A percentile compares a stretch with the other conserved stretches of the same genome.
phyloP scores from a whole-genome alignment of 2,113 vertebrate species.

The Salminus brasiliensis region DNA sequence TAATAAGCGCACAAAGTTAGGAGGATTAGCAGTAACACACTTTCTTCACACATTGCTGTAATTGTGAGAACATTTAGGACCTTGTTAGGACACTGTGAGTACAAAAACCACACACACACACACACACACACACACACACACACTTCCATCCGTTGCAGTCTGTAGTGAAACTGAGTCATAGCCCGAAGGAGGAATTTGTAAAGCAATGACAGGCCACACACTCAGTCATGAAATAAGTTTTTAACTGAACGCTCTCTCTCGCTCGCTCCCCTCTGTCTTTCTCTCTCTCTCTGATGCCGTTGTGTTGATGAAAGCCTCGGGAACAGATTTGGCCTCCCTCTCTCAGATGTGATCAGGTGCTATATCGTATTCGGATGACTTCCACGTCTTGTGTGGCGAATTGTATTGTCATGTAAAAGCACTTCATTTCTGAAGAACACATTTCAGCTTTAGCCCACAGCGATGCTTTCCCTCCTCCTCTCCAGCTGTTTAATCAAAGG shows the following conservation, averaged over 20 bases:
- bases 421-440: not conserved
- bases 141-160: conserved; percentile 27
- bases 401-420: not conserved
- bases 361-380: conserved; percentile 32
- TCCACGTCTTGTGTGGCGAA: conserved; percentile 13
- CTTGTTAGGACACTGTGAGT: not conserved
- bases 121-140: conserved; percentile 9
- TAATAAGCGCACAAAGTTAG: not conserved
- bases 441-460: not conserved
- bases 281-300: not conserved
- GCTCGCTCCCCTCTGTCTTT: conserved; percentile 1
- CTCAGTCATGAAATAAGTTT: conserved; percentile 17
- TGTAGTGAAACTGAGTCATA: conserved; percentile 37
- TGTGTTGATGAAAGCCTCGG: not conserved
- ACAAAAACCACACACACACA: not conserved
- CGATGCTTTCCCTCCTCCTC: not conserved
- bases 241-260: not conserved
- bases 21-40: not conserved
- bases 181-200: conserved; percentile 16
- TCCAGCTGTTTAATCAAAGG: not conserved
- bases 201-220: conserved; percentile 24
- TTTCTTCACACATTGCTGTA: not conserved
- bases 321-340: conserved; percentile 9
- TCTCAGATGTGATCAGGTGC: not conserved
- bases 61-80: conserved; percentile 7